Percentiles rank a stretch among this genome's conserved stretches.
These are phyloP conservation scores for Thereva nobilitata DNA, from an alignment of 2,888 invertebrate genomes.

Conservation along the genomic window DNA sequence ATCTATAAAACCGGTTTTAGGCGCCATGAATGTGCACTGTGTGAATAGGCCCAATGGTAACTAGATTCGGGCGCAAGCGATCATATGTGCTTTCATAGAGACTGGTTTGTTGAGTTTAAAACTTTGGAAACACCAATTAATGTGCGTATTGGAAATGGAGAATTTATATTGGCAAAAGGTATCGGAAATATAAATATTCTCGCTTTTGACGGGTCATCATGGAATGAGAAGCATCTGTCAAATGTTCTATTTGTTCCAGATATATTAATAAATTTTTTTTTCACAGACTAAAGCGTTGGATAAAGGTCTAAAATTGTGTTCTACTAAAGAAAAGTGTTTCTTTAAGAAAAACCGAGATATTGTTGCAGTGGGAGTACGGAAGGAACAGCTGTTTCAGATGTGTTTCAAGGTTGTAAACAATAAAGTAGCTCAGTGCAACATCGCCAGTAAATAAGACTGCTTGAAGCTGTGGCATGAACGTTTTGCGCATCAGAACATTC, in stretches of 20 bases:
- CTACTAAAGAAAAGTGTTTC: conserved; percentile 3
- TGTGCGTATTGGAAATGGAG: background rate
- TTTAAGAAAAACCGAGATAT: conserved; percentile 3
- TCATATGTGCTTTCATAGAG: background rate
- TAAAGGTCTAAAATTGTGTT: background rate
- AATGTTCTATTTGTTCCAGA: conserved; percentile 8
- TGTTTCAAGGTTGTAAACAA: conserved; percentile 7
- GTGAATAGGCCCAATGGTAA: too few species aligned
- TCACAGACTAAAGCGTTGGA: background rate
- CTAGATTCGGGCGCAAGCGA: background rate
- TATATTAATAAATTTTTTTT: background rate
- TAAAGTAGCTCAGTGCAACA: background rate
- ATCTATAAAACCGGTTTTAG: too few species aligned
- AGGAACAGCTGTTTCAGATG: conserved; percentile 1
- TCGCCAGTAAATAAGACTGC: background rate
- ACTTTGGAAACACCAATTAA: background rate
- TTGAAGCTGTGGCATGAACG: background rate
- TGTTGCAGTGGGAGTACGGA: conserved; percentile 18
- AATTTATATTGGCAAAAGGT: background rate
- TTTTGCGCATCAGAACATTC: background rate
- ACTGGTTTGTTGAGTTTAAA: background rate
- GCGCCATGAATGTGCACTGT: too few species aligned
- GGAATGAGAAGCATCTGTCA: background rate
- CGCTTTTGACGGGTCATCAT: background rate
- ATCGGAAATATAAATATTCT: background rate